phyloP scores from a whole-genome alignment of 2,797 vertebrate genomes.

The Rhinoraja longicauda region DNA sequence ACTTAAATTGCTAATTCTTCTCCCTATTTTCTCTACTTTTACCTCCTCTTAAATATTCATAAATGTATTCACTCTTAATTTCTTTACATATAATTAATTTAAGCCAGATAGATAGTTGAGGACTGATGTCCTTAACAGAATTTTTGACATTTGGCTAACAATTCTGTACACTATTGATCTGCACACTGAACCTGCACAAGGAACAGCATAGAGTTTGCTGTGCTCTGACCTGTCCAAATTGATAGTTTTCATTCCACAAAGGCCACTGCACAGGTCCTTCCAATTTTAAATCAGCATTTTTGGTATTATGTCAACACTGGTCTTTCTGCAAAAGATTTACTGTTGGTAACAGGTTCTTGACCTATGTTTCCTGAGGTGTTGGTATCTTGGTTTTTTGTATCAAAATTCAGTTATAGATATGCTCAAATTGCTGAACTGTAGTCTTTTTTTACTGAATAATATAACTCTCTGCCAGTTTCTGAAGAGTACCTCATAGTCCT shows the following conservation, averaged over 20 bases:
- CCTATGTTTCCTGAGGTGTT: not conserved
- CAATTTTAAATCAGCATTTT: no score
- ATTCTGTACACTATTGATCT: no score
- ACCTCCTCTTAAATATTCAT: not conserved
- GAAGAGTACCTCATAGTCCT: not conserved
- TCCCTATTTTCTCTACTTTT: not conserved
- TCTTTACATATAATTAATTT: not conserved
- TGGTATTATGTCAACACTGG: no score
- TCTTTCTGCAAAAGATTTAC: no score
- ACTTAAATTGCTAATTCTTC: no score
- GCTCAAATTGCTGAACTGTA: not conserved
- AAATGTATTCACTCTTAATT: not conserved
- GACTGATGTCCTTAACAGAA: not conserved
- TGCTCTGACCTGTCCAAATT: no score
- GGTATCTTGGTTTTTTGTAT: no score
- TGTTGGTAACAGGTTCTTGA: no score
- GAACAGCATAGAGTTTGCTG: no score
- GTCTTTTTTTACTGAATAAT: not conserved
- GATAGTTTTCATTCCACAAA: no score
- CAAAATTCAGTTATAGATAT: not conserved
- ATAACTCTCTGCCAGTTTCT: not conserved
- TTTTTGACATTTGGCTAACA: not conserved
- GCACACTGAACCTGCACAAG: no score
- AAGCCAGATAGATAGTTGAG: not conserved
- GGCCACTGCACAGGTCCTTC: no score